Evolutionary conservation across 2,888 invertebrate genomes (phyloP), one percentile per base, ranked within the genome.

Genomic region (Beris morrisii): DNA sequence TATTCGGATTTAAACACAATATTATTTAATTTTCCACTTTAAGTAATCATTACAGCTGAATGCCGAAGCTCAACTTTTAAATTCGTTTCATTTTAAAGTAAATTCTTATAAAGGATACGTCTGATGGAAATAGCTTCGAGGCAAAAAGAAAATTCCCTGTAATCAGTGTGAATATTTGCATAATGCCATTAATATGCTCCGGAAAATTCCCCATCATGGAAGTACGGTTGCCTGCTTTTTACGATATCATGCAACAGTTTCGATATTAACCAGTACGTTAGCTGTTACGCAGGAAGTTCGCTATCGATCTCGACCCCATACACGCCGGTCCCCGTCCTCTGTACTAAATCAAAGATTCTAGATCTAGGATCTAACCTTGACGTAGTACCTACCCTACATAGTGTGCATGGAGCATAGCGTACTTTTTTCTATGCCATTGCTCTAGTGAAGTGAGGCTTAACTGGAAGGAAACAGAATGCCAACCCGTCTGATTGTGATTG

Each of bases 131-230:
- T 38, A 38, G 7, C 38, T 38, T 38, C 38, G 12, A 7, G 12
- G 53, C 9, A 48, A 9, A 38, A 64, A 32, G 15, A 61, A 57
- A 63, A 57, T 65, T 52, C 45, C 61, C 65, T 68, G 64, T 64
- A 68, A 66, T 68, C 68, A 66, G 64, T 64, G 66, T 66, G 64
- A 64, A 68, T 53, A 68, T 68, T 68, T 66, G 68, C 68, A 68
- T 68, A 66, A 64, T 54, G 45, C 54, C 64, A 64, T 64, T 64
- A 64, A 64, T 64, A 64, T 52, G 50, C 61, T 61, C 38, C 61
- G 38, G 22, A 30, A 28, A 7, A 45, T 22, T 53, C 13, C 7
- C 53, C 53, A 28, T 13, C 30, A 7, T 53, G 30, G 44, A 57
- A 15, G 44, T 44, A 38, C 22, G 57, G 12, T 30, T 57, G 11